Conservation (phyloP, 2,888 invertebrate genomes). For the Lithodes maja region DNA sequence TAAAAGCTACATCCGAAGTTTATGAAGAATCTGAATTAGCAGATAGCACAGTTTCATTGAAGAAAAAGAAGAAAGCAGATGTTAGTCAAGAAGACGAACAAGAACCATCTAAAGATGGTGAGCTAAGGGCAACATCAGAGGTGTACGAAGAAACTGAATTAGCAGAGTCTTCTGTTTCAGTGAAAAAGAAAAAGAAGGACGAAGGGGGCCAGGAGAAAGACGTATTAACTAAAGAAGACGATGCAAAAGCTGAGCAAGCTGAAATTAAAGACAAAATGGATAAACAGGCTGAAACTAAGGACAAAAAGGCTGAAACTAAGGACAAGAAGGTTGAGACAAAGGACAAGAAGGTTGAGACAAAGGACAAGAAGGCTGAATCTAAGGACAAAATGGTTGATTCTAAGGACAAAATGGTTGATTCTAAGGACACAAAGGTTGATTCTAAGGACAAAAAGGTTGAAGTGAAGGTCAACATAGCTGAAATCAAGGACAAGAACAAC, state of each 20-base stretch:
- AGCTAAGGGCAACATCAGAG: too few relatives aligned
- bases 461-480: conserved; percentile 45
- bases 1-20: neutral
- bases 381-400: neutral
- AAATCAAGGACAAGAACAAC: neutral
- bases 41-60: neutral
- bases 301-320: conserved; percentile 10
- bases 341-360: neutral
- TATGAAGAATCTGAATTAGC: neutral
- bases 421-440: too few relatives aligned
- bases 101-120: neutral
- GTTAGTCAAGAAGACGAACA: neutral
- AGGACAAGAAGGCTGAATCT: conserved; percentile 7
- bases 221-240: neutral
- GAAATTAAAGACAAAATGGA: neutral
- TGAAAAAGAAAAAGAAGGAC: neutral
- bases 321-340: neutral
- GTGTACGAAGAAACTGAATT: too few relatives aligned
- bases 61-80: conserved; percentile 9
- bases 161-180: too few relatives aligned
- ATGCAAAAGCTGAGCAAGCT: neutral
- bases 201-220: neutral
- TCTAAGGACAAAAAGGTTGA: conserved; percentile 29
- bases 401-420: neutral
- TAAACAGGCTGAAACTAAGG: neutral